These are phyloP conservation scores for Augiades crinisus DNA, from an alignment of 2,888 invertebrate genomes.

Conservation along the genomic window DNA sequence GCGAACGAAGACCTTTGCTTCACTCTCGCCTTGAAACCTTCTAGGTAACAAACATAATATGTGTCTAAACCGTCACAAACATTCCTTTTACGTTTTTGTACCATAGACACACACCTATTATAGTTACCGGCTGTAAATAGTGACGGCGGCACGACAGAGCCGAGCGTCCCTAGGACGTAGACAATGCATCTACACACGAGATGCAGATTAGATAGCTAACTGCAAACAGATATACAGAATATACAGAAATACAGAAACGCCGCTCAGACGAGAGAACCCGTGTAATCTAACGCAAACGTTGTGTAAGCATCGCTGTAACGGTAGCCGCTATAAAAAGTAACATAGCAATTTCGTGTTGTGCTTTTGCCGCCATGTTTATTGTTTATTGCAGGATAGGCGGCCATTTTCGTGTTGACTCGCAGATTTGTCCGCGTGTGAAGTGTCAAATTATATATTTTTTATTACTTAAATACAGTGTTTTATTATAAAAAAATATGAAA, in stretches of 20 bases:
- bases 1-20: too few relatives aligned
- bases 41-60: too few relatives aligned
- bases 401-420: too few relatives aligned
- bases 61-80: slow-evolving; percentile 6
- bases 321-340: too few relatives aligned
- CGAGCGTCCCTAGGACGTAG: slow-evolving; percentile 9
- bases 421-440: too few relatives aligned
- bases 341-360: too few relatives aligned
- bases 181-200: slow-evolving; percentile 25
- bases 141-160: slow-evolving; percentile 13
- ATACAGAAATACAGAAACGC: slow-evolving; percentile 9
- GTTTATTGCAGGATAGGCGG: too few relatives aligned
- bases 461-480: too few relatives aligned
- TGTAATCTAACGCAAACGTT: slow-evolving; percentile 9
- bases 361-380: too few relatives aligned
- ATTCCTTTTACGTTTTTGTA: slow-evolving; percentile 1
- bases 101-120: not conserved
- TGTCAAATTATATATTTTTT: too few relatives aligned
- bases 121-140: slow-evolving; percentile 14
- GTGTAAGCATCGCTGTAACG: not conserved
- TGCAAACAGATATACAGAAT: slow-evolving; percentile 22
- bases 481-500: too few relatives aligned
- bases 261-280: slow-evolving; percentile 17
- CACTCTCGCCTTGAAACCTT: too few relatives aligned
- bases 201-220: slow-evolving; percentile 37